Percentiles rank a stretch among this genome's conserved stretches.
These are phyloP conservation scores for Catalaphyllia jardinei DNA, from an alignment of 64 coral and sea anemone species.

Conservation along the genomic window DNA sequence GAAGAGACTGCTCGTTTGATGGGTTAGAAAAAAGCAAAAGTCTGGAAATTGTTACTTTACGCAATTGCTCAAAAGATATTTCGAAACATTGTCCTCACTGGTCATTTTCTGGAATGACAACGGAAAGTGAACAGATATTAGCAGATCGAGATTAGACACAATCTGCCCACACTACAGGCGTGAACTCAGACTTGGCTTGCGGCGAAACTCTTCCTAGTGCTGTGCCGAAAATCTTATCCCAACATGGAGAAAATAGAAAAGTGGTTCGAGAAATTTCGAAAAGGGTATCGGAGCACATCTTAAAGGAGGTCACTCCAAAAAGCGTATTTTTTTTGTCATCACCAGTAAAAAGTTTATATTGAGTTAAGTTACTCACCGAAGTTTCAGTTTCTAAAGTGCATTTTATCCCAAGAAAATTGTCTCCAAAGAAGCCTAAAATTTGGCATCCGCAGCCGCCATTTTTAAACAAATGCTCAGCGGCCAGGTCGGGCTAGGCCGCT, in stretches of 20 bases:
- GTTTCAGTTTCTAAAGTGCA: too few species aligned
- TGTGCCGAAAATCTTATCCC: slow-evolving; percentile 40
- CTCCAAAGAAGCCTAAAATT: too few species aligned
- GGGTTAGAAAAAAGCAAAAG: slow-evolving; percentile 41
- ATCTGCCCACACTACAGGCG: slow-evolving; percentile 51
- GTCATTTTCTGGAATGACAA: slow-evolving; percentile 63
- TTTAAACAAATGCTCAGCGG: too few species aligned
- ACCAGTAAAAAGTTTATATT: too few species aligned
- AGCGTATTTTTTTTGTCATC: too few species aligned
- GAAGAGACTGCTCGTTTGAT: slow-evolving; percentile 37
- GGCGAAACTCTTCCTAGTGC: slow-evolving; percentile 30
- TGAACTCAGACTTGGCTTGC: slow-evolving; percentile 57
- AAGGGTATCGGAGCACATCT: background rate
- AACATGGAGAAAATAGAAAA: slow-evolving; percentile 43
- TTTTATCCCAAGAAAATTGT: too few species aligned
- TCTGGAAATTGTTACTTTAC: slow-evolving; percentile 29
- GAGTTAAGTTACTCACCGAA: too few species aligned
- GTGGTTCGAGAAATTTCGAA: slow-evolving; percentile 46
- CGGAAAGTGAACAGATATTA: slow-evolving; percentile 52
- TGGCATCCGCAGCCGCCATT: too few species aligned
- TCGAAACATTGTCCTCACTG: slow-evolving; percentile 37
- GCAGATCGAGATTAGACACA: slow-evolving; percentile 39
- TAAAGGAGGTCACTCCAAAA: too few species aligned
- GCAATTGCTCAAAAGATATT: slow-evolving; percentile 44
- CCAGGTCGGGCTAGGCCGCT: too few species aligned